Conservation (phyloP, 2,888 invertebrate genomes). For the Sarcophaga subvicina region DNA sequence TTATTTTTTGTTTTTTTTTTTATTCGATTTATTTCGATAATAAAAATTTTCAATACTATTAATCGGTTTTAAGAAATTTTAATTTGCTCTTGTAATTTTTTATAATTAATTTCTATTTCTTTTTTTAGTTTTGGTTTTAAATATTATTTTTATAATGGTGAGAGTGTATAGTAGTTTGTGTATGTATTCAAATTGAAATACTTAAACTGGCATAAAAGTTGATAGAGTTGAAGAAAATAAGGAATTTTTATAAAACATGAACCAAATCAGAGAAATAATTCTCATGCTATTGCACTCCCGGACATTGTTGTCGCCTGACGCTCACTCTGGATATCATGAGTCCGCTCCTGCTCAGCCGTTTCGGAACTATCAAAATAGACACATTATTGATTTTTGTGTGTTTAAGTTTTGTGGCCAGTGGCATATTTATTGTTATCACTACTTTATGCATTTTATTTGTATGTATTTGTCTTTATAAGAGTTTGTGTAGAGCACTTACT, state of each 20-base stretch:
- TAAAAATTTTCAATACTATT: constrained; percentile 59
- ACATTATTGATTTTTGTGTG: constrained; percentile 55
- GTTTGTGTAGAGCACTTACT: constrained; percentile 74
- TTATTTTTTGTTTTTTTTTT: constrained; percentile 23
- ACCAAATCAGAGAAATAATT: constrained; percentile 83
- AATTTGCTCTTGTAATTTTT: constrained; percentile 7
- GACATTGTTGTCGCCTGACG: constrained; percentile 82
- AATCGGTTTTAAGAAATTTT: constrained; percentile 46
- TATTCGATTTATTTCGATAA: background rate
- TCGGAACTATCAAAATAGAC: constrained; percentile 76
- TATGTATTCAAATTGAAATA: constrained; percentile 25
- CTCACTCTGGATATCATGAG: constrained; percentile 80
- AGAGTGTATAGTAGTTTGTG: constrained; percentile 8
- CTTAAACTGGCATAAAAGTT: constrained; percentile 46
- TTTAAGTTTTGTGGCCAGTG: constrained; percentile 42
- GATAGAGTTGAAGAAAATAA: constrained; percentile 59
- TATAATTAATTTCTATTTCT: background rate
- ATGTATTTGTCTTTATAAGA: constrained; percentile 17
- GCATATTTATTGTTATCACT: constrained; percentile 52
- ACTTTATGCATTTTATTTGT: constrained; percentile 46
- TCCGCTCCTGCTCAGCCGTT: constrained; percentile 81
- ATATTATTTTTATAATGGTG: constrained; percentile 24
- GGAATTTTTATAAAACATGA: constrained; percentile 76
- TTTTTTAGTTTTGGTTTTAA: constrained; percentile 3
- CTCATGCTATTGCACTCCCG: constrained; percentile 83